Evolutionary conservation across 2,113 vertebrate genomes (phyloP), one percentile per base, ranked within the genome.

Genomic region (Trinectes maculatus): DNA sequence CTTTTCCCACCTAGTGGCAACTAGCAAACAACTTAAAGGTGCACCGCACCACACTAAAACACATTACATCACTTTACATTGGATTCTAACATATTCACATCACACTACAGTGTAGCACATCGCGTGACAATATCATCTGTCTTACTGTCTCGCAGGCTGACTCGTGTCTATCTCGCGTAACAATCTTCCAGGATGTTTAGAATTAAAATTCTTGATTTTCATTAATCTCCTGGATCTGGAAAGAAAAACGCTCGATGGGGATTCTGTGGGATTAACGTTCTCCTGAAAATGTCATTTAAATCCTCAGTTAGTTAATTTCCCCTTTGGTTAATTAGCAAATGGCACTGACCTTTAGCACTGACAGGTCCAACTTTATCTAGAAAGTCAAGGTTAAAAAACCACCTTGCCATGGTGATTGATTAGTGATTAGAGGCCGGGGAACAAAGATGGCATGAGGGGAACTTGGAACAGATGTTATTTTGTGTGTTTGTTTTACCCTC

Each of bases 281-380:
- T 33, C 48, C 77, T 75, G 76, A 79, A 93, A 93, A 94, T 92
- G 86, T 87, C 86, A 92, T 81, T 85, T 91, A 93, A 91, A 91
- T 84, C 74, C 83, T 82, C 37, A 24, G 80, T 89, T 90, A 78
- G 88, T 90, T 94, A 85, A 94, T 95, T 95, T 95, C 91, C 89
- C 91, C 89, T 90, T 89, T 90, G 92, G 91, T 93, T 94, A 96
- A 95, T 95, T 94, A 95, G 93, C 91, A 86, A 86, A 85, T 80
- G 80, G 84, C 79, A 65, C 63, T 90, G 91, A 93, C 90, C 92
- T 94, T 94, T 93, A 70, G 66, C 87, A 87, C 43, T 86, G 88
- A 92, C 87, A 93, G 89, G 82, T 87, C 79, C 77, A 91, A 90
- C 92, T 93, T 92, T 89, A 94, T 89, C 84, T 86, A 85, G 85